Conservation (phyloP, 2,888 invertebrate genomes). For the Epiblema foenella region DNA sequence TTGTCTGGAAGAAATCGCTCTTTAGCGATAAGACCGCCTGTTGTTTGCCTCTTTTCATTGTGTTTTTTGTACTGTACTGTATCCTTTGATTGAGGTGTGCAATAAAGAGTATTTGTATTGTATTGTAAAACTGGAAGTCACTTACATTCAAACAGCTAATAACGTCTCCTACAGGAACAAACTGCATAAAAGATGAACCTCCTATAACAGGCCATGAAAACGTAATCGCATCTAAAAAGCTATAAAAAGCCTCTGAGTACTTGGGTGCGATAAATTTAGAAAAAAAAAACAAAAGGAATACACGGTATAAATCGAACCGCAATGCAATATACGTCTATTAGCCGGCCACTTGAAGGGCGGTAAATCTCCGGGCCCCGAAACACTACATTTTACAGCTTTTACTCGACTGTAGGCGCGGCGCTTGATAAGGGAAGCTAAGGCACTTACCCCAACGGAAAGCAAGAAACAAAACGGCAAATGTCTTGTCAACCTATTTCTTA, state of each 20-base stretch:
- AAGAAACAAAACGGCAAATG: no score
- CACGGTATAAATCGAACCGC: constrained; percentile 79
- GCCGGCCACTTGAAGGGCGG: constrained; percentile 72
- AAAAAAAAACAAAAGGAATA: constrained; percentile 79
- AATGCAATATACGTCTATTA: constrained; percentile 83
- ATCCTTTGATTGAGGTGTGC: no score
- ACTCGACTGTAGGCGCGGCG: constrained; percentile 47
- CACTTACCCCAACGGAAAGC: not conserved
- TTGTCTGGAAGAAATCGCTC: no score
- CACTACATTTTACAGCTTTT: constrained; percentile 70
- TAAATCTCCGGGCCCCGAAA: constrained; percentile 76
- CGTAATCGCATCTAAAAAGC: constrained; percentile 59
- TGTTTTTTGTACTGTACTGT: no score
- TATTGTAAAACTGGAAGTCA: not conserved
- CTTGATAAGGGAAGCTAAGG: constrained; percentile 9
- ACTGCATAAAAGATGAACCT: constrained; percentile 31
- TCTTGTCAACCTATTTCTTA: no score
- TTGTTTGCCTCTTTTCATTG: no score
- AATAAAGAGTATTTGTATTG: no score
- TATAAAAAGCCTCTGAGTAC: constrained; percentile 60
- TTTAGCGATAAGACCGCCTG: no score
- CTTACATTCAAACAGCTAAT: not conserved
- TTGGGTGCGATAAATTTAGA: constrained; percentile 69
- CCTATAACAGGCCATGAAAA: constrained; percentile 49
- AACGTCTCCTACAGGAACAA: no score